Percentiles rank a stretch among this genome's conserved stretches.
These are phyloP conservation scores for Petrolisthes cinctipes DNA, from an alignment of 2,888 invertebrate genomes.

Conservation along the genomic window DNA sequence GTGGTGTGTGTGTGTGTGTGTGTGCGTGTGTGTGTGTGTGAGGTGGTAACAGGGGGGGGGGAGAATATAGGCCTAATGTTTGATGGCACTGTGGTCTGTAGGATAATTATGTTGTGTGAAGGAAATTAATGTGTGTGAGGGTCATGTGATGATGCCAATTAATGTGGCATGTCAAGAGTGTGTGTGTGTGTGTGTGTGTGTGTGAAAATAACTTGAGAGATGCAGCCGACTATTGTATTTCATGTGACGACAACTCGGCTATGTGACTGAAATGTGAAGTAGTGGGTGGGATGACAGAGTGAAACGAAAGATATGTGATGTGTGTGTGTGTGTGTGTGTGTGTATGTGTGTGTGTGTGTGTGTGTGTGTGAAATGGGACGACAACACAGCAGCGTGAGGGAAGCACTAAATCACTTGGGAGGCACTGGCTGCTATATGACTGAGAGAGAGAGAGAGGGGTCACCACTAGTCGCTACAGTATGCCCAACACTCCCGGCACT, in stretches of 20 bases:
- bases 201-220: not conserved
- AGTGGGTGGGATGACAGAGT: not conserved
- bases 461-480: too few species aligned
- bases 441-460: too few species aligned
- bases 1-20: too few species aligned
- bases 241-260: not conserved
- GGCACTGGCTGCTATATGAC: too few species aligned
- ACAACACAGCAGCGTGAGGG: not conserved
- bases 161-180: not conserved
- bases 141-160: not conserved
- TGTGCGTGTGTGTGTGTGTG: too few species aligned
- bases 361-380: not conserved
- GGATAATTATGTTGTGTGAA: too few species aligned
- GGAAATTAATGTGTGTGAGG: not conserved
- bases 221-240: too few species aligned
- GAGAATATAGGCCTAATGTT: too few species aligned
- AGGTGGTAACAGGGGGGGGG: too few species aligned
- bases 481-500: too few species aligned
- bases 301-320: not conserved
- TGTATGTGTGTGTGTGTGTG: constrained; percentile 15
- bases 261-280: not conserved
- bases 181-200: not conserved
- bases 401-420: not conserved
- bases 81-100: too few species aligned
- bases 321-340: constrained; percentile 18